Evolutionary conservation across 1,140 invertebrate genomes (phyloP).

Genomic region (Drosophila pectinifera): DNA sequence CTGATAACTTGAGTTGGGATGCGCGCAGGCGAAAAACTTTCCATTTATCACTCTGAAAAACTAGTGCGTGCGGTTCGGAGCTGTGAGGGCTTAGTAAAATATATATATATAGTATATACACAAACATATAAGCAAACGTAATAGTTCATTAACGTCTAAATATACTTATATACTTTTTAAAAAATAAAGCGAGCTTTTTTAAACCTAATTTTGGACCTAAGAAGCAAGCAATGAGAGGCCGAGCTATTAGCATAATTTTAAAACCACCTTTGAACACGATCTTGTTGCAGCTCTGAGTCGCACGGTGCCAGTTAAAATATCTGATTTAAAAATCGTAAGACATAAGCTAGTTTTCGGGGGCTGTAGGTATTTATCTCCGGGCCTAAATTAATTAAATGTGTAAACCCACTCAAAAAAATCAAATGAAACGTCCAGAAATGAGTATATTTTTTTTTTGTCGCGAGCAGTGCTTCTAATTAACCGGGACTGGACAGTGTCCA

Average conservation of each 20-base stretch:
- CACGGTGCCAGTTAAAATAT: slow-evolving; percentile 8
- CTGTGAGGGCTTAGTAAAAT: slow-evolving; percentile 6
- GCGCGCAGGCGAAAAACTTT: no score
- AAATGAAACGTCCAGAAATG: slow-evolving; percentile 50
- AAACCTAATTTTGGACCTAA: slow-evolving; percentile 7
- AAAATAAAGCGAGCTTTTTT: slow-evolving; percentile 38
- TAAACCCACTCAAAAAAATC: slow-evolving; percentile 33
- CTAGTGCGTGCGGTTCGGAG: slow-evolving; percentile 13
- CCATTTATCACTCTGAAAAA: slow-evolving; percentile 23
- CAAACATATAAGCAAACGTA: neutral
- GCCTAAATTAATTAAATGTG: neutral
- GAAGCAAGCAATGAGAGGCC: neutral
- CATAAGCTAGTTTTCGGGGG: slow-evolving; percentile 4
- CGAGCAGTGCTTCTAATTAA: slow-evolving; percentile 18
- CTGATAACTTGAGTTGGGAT: slow-evolving; percentile 10
- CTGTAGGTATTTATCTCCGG: no score
- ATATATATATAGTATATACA: slow-evolving; percentile 2
- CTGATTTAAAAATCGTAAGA: slow-evolving; percentile 8
- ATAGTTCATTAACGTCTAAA: slow-evolving; percentile 18
- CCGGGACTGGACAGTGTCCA: slow-evolving; percentile 9
- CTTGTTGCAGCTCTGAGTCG: slow-evolving; percentile 9
- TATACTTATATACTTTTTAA: slow-evolving; percentile 16
- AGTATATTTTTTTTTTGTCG: slow-evolving; percentile 32
- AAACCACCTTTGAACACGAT: neutral
- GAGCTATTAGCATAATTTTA: slow-evolving; percentile 9